These are phyloP conservation scores for Troides aeacus DNA, from an alignment of 2,888 invertebrate species.

Conservation along the genomic window DNA sequence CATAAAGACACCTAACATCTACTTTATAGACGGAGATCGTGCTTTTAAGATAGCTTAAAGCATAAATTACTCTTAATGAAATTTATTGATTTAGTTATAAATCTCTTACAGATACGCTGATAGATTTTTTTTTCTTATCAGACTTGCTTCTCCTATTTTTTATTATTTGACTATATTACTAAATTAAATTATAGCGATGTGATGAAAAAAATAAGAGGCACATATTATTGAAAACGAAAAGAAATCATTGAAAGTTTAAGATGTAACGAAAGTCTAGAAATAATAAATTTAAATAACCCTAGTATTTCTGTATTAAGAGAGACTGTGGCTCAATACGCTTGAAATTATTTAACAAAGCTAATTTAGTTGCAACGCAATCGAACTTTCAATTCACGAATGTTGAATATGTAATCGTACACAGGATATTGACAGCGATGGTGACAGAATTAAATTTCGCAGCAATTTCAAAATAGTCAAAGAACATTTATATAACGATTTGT, in stretches of 20 bases:
- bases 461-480: constrained; percentile 4
- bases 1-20: neutral
- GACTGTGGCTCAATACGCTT: neutral
- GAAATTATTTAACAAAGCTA: neutral
- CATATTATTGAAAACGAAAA: no score
- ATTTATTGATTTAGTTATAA: no score
- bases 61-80: no score
- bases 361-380: neutral
- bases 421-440: constrained; percentile 21
- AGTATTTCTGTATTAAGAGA: neutral
- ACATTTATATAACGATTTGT: neutral
- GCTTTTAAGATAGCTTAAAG: no score
- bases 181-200: no score
- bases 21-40: no score
- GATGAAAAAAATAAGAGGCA: no score
- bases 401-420: constrained; percentile 13
- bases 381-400: constrained; percentile 15
- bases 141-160: no score
- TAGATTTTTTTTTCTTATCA: no score
- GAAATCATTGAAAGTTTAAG: no score
- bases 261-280: neutral
- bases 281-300: neutral
- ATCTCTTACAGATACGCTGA: no score
- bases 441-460: constrained; percentile 4
- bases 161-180: no score